Evolutionary conservation across 1,140 invertebrate species (phyloP), one percentile per base, ranked within the genome.

Genomic region (Ceratosolen solmsi): DNA sequence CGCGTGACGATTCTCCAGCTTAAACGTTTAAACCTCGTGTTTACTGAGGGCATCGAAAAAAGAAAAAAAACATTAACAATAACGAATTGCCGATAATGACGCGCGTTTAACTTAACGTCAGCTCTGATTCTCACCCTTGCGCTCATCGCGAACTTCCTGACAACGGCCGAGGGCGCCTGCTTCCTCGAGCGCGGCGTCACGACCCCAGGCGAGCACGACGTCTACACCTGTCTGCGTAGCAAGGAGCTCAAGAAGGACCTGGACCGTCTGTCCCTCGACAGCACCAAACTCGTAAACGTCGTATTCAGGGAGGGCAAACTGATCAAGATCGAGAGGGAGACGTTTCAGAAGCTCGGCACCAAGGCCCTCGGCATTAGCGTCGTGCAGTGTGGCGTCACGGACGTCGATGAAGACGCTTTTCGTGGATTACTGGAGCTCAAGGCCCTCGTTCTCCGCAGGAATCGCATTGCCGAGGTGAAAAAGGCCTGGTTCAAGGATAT

Each of bases 401-500:
- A 77, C 20, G 17, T 82, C 20, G n/a, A 78, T 22, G 80, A 72
- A 5, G 68, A 82, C 0, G 75, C 74, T 9, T 82, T 82, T 38
- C 1, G 7, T 2, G 80, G 75, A 2, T 68, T 82, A 2, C 38
- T 56, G 30, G 80, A 82, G 36, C 27, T 82, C 0, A 82, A 78
- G 46, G 80, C 46, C 0, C 75, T 82, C 9, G 72, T 82, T 36
- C 63, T 82, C 8, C 65, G 80, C 33, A 51, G 75, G 11, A 78
- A 77, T 27, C 51, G 41, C 1, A 54, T 82, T 15, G 15, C 38
- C n/a, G 49, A 73, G 2, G 75, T 78, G 20, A 82, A 73, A 27
- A 82, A 73, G 41, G 30, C 7, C 11, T 82, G 80, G 80, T 82
- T 82, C 75, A 82, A 49, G 75, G 65, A 82, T 78, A 51, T 82